Conservation (phyloP, 2,113 vertebrate genomes). For the Chamaea fasciata region DNA sequence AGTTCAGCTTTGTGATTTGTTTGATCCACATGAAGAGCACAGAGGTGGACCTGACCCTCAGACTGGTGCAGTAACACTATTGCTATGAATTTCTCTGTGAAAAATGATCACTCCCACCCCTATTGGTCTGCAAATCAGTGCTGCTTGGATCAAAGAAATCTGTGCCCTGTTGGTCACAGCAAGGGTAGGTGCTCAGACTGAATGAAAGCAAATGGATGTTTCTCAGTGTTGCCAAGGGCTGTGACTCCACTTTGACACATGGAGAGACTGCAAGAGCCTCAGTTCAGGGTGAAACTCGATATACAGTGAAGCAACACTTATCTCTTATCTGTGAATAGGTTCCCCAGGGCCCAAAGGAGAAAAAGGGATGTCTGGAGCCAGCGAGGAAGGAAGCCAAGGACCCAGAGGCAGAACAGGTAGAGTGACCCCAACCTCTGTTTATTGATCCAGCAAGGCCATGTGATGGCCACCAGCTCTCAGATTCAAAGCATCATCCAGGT, state of each 20-base stretch:
- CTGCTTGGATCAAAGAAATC: background rate
- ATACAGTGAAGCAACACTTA: background rate
- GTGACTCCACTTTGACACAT: background rate
- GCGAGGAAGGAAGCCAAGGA: conserved; percentile 17
- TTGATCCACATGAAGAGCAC: background rate
- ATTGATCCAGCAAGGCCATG: background rate
- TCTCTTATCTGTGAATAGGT: background rate
- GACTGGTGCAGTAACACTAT: background rate
- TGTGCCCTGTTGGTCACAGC: background rate
- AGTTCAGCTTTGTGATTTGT: background rate
- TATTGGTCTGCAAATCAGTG: background rate
- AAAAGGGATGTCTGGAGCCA: conserved; percentile 19
- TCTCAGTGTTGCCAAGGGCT: background rate
- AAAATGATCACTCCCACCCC: background rate
- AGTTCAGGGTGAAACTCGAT: background rate
- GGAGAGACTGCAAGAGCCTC: background rate
- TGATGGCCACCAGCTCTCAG: background rate
- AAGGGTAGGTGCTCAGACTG: background rate
- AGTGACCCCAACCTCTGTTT: background rate
- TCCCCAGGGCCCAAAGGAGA: conserved; percentile 51
- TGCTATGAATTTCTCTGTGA: background rate
- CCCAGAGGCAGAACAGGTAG: conserved; percentile 58
- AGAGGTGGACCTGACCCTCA: background rate
- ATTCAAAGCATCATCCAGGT: background rate
- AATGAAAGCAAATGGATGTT: background rate